A percentile compares a stretch with the other conserved stretches of the same genome.
Evolutionary conservation across 1,140 invertebrate species (phyloP).

Genomic region (Aphaenogaster ashmeadi): DNA sequence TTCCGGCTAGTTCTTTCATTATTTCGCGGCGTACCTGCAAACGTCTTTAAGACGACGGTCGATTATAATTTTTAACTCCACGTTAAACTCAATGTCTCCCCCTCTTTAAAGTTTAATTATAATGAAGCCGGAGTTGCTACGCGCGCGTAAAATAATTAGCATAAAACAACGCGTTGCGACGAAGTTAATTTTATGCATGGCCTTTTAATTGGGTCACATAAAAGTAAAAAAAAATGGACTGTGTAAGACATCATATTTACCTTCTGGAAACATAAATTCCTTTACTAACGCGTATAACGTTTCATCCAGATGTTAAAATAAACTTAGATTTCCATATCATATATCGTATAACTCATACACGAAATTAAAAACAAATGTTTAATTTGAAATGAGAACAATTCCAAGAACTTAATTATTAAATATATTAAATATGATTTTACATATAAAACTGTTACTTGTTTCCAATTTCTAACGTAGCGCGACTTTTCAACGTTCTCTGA

Average conservation of each 20-base stretch:
- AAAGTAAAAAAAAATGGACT: conserved; percentile 11
- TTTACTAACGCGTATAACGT: not conserved
- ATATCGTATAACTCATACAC: not conserved
- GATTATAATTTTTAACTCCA: conserved; percentile 47
- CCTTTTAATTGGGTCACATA: conserved; percentile 29
- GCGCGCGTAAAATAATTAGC: conserved; percentile 42
- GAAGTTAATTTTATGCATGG: not conserved
- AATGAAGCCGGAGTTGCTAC: not conserved
- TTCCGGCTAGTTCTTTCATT: conserved; percentile 37
- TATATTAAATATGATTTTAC: not conserved
- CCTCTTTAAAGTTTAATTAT: conserved; percentile 18
- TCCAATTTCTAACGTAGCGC: not conserved
- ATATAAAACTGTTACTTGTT: not conserved
- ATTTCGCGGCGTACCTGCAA: not conserved
- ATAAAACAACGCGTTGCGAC: not conserved
- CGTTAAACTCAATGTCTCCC: not conserved
- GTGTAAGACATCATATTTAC: conserved; percentile 11
- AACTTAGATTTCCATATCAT: not conserved
- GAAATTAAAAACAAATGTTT: conserved; percentile 15
- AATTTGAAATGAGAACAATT: not conserved
- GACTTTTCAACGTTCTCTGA: not conserved
- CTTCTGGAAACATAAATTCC: not conserved
- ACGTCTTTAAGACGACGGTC: conserved; percentile 31
- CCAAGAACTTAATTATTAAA: not conserved
- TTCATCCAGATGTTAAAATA: conserved; percentile 6